Evolutionary conservation across 2,888 invertebrate genomes (phyloP).

Genomic region (Trissolcus japonicus): DNA sequence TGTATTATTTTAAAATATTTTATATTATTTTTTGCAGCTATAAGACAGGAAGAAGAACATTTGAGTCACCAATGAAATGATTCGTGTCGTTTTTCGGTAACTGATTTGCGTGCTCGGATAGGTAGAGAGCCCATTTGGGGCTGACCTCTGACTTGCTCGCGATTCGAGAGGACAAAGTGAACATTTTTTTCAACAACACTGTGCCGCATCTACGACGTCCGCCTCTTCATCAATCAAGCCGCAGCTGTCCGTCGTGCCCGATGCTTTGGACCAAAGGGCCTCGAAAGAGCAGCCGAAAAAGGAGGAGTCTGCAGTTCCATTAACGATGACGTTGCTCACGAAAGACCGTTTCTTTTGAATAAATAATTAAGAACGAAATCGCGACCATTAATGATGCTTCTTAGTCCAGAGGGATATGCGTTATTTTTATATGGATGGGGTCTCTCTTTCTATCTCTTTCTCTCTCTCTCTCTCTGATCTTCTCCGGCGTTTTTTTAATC

Average conservation of each 20-base stretch:
- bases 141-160: constrained; percentile 49
- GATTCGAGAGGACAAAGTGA: constrained; percentile 53
- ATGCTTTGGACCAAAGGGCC: constrained; percentile 39
- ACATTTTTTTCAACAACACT: constrained; percentile 48
- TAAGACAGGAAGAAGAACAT: constrained; percentile 7
- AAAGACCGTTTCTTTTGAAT: constrained; percentile 51
- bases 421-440: constrained; percentile 30
- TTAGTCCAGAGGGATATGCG: not conserved
- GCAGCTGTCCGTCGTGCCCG: constrained; percentile 56
- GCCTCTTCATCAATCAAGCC: constrained; percentile 59
- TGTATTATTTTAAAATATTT: too few species aligned
- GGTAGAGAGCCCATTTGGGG: constrained; percentile 24
- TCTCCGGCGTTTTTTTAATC: not conserved
- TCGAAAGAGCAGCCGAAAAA: constrained; percentile 40
- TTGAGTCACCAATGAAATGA: constrained; percentile 34
- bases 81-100: constrained; percentile 50
- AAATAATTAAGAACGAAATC: constrained; percentile 51
- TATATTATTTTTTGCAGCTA: too few species aligned
- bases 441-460: too few species aligned
- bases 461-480: constrained; percentile 28
- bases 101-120: constrained; percentile 35
- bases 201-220: constrained; percentile 48
- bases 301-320: constrained; percentile 56
- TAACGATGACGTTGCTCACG: constrained; percentile 51
- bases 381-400: constrained; percentile 45